Conservation (phyloP, 2,113 vertebrate genomes). For the Patagioenas fasciata region DNA sequence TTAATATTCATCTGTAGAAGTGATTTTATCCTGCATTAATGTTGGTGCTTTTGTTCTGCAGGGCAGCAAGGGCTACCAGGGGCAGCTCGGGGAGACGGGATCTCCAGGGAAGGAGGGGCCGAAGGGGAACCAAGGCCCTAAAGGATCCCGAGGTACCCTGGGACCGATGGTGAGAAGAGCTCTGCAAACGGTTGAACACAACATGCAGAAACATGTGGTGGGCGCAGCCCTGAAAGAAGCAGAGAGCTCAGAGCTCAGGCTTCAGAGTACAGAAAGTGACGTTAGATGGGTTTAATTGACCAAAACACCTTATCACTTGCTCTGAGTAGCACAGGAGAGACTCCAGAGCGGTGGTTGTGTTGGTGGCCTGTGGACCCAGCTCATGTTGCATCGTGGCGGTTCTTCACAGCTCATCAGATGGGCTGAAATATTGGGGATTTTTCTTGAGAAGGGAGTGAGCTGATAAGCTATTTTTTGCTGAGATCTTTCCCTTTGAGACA, state of each 20-base stretch:
- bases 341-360: background rate
- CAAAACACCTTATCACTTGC: background rate
- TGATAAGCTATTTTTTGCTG: slow-evolving; percentile 47
- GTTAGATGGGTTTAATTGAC: background rate
- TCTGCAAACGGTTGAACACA: background rate
- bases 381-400: background rate
- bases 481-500: slow-evolving; percentile 42
- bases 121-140: slow-evolving; percentile 87
- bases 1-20: background rate
- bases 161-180: slow-evolving; percentile 89
- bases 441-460: slow-evolving; percentile 6
- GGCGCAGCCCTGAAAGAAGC: background rate
- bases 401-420: background rate
- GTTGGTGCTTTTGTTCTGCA: slow-evolving; percentile 49
- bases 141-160: slow-evolving; percentile 94
- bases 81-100: slow-evolving; percentile 92
- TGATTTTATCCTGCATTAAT: background rate
- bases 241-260: background rate
- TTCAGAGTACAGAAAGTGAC: background rate
- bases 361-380: background rate
- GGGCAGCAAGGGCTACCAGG: slow-evolving; percentile 92
- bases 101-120: slow-evolving; percentile 84
- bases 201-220: background rate
- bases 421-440: slow-evolving; percentile 18
- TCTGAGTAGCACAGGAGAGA: background rate